Percentiles rank a stretch among this genome's conserved stretches.
phyloP scores from a whole-genome alignment of 2,797 vertebrate genomes.

The Acridotheres tristis region DNA sequence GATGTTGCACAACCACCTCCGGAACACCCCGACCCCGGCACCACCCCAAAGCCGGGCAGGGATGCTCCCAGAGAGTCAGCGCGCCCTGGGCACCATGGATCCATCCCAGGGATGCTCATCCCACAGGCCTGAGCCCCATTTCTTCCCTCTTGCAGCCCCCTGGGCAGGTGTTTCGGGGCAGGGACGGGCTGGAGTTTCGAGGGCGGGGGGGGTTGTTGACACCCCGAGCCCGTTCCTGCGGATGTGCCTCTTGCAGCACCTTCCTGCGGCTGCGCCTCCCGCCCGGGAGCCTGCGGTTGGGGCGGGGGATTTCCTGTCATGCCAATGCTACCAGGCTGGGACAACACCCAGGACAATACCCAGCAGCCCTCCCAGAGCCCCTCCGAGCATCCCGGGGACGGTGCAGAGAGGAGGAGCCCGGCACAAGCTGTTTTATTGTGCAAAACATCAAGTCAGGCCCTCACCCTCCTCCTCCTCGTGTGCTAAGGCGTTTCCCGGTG shows the following conservation, averaged over 20 bases:
- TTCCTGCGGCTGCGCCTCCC: slow-evolving; percentile 22
- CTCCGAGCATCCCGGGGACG: not conserved
- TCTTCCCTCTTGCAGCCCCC: not conserved
- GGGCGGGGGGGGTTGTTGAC: not conserved
- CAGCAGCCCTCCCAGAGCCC: not conserved
- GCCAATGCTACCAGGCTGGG: not conserved
- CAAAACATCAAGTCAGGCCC: not conserved
- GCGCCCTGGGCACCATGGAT: not conserved
- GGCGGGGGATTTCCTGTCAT: not conserved
- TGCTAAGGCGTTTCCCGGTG: rapidly evolving
- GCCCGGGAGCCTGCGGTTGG: not conserved
- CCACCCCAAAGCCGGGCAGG: not conserved
- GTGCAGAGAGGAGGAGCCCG: rapidly evolving
- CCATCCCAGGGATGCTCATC: not conserved
- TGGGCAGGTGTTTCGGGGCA: not conserved
- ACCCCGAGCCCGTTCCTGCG: not conserved
- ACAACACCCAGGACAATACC: not conserved
- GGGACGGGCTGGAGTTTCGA: not conserved
- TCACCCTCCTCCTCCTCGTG: not conserved
- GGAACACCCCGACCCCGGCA: rapidly evolving
- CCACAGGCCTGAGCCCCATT: not conserved
- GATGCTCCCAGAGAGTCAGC: not conserved
- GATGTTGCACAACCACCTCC: not conserved
- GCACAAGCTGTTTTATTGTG: not conserved
- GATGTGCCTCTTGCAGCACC: slow-evolving; percentile 30